Conservation (phyloP, 2,888 invertebrate genomes). For the Parascotia fuliginaria region DNA sequence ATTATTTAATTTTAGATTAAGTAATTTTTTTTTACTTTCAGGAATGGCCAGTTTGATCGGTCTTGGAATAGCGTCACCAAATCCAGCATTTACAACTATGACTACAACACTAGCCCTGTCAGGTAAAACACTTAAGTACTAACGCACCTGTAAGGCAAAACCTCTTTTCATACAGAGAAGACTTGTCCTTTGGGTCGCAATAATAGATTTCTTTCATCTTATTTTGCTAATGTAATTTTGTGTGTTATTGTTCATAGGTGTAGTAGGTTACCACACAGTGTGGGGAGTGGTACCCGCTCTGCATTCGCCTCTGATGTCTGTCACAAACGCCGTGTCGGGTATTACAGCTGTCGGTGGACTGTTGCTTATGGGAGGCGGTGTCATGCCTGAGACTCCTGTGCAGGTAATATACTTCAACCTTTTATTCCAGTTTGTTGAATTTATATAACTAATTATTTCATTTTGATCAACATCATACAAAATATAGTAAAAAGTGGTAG, state of each 20-base stretch:
- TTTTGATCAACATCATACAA: too few relatives aligned
- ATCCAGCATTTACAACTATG: slow-evolving; percentile 94
- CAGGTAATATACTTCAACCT: slow-evolving; percentile 82
- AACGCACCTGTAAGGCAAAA: background rate
- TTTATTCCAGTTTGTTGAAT: too few relatives aligned
- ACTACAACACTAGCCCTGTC: slow-evolving; percentile 93
- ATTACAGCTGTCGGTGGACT: slow-evolving; percentile 97
- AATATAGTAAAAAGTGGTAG: too few relatives aligned
- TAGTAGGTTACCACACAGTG: slow-evolving; percentile 95
- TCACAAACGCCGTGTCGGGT: slow-evolving; percentile 96
- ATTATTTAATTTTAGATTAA: too few relatives aligned
- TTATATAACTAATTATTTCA: too few relatives aligned
- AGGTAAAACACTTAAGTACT: slow-evolving; percentile 70
- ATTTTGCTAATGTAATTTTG: too few relatives aligned
- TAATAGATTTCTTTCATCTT: too few relatives aligned
- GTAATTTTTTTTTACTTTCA: slow-evolving; percentile 35
- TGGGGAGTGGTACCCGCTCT: slow-evolving; percentile 97
- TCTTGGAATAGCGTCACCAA: slow-evolving; percentile 91
- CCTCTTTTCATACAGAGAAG: too few relatives aligned
- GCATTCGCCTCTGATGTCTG: slow-evolving; percentile 96
- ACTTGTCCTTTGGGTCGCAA: too few relatives aligned
- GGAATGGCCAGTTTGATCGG: slow-evolving; percentile 90
- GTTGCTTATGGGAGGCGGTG: slow-evolving; percentile 93
- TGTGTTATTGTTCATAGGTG: slow-evolving; percentile 76
- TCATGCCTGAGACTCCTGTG: slow-evolving; percentile 90